Percentiles rank a stretch among this genome's conserved stretches.
phyloP scores from a whole-genome alignment of 2,888 invertebrate species.

The Phalangium opilio region DNA sequence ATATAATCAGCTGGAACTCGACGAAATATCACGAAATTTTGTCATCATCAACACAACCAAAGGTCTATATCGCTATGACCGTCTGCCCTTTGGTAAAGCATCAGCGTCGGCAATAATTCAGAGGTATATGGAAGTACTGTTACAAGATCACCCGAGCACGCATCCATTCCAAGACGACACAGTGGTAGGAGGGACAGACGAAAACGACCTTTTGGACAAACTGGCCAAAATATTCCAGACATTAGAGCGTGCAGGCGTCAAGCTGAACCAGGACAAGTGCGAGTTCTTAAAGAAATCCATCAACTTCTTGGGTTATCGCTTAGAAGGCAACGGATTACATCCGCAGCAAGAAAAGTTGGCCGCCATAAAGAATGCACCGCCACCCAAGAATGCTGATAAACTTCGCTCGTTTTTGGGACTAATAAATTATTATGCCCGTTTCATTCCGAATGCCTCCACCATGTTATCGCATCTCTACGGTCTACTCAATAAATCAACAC shows the following conservation, averaged over 20 bases:
- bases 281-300: slow-evolving; percentile 17
- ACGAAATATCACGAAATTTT: background rate
- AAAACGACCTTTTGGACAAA: slow-evolving; percentile 1
- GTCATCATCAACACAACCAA: slow-evolving; percentile 3
- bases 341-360: slow-evolving; percentile 20
- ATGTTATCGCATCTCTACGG: slow-evolving; percentile 20
- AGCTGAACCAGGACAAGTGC: slow-evolving; percentile 19
- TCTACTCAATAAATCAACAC: slow-evolving; percentile 15
- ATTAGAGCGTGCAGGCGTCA: background rate
- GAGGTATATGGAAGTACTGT: slow-evolving; percentile 2
- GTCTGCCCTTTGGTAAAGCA: background rate
- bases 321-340: slow-evolving; percentile 19
- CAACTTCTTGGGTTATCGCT: slow-evolving; percentile 21
- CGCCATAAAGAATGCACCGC: slow-evolving; percentile 22
- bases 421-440: slow-evolving; percentile 23
- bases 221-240: background rate
- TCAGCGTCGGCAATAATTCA: slow-evolving; percentile 5
- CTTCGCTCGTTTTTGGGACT: slow-evolving; percentile 23
- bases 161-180: no score
- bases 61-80: background rate
- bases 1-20: background rate
- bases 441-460: slow-evolving; percentile 21
- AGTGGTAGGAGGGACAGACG: background rate
- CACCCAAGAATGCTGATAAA: slow-evolving; percentile 22
- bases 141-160: background rate